Evolutionary conservation across 2,113 vertebrate genomes (phyloP).

Genomic region (Mohoua ochrocephala): DNA sequence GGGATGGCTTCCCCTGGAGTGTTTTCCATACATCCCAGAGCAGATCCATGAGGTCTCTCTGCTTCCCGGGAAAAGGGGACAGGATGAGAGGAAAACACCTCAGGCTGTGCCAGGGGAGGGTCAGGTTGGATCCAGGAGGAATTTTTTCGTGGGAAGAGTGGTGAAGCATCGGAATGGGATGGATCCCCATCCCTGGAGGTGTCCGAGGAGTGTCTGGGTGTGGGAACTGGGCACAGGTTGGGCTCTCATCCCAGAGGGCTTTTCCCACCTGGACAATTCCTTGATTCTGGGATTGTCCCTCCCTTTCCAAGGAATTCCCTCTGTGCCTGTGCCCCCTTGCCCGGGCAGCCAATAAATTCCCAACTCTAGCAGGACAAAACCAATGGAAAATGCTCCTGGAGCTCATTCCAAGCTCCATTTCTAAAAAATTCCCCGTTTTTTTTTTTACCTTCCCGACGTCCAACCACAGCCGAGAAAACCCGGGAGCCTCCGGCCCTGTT

Average conservation of each 20-base stretch:
- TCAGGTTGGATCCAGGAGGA: not conserved
- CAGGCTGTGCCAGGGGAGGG: not conserved
- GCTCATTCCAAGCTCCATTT: not conserved
- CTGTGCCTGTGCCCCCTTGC: not conserved
- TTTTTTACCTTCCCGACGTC: conserved; percentile 40
- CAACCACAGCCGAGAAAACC: conserved; percentile 48
- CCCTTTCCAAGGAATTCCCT: accelerated
- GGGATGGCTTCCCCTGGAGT: not conserved
- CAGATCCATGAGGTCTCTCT: not conserved
- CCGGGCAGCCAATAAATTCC: not conserved
- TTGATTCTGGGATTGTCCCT: not conserved
- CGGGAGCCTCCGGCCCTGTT: not conserved
- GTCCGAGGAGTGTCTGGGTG: not conserved
- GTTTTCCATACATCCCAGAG: not conserved
- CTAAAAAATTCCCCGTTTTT: not conserved
- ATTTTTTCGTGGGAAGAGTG: not conserved
- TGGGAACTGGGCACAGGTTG: not conserved
- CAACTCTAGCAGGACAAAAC: accelerated
- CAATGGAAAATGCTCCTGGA: not conserved
- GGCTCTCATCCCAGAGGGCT: not conserved
- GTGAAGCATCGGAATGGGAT: not conserved
- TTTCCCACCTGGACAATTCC: not conserved
- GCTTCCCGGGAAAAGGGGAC: not conserved
- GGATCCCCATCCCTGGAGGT: not conserved
- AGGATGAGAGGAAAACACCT: not conserved